phyloP scores from a whole-genome alignment of 1,140 invertebrate species.

The Scaptomyza montana region DNA sequence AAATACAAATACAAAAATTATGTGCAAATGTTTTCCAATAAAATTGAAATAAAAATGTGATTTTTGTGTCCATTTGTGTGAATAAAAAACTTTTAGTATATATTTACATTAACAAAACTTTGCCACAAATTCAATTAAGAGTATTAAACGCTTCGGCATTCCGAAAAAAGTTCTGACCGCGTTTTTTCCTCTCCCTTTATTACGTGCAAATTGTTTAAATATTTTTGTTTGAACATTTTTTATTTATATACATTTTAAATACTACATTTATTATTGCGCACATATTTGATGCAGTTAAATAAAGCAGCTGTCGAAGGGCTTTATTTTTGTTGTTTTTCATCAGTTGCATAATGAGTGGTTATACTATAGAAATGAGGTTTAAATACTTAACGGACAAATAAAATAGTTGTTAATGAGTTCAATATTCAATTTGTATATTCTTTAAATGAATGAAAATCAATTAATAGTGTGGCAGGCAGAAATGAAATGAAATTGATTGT shows the following conservation, averaged over 20 bases:
- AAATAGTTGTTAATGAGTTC: slow-evolving; percentile 5
- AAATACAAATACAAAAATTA: slow-evolving; percentile 37
- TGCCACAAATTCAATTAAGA: no score
- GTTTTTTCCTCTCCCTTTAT: not conserved
- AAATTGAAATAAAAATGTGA: slow-evolving; percentile 2
- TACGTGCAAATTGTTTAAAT: slow-evolving; percentile 15
- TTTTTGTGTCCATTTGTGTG: no score
- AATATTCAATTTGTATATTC: slow-evolving; percentile 6
- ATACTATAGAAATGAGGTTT: not conserved
- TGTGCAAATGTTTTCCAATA: slow-evolving; percentile 50
- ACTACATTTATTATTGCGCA: slow-evolving; percentile 7
- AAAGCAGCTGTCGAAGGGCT: slow-evolving; percentile 24
- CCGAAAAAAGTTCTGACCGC: not conserved
- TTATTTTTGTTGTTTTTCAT: not conserved
- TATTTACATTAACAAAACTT: no score
- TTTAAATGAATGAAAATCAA: slow-evolving; percentile 5
- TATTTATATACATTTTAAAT: not conserved
- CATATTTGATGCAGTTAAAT: slow-evolving; percentile 14
- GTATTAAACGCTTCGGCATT: not conserved
- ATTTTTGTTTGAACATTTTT: not conserved
- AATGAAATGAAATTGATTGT: not conserved
- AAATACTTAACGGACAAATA: not conserved
- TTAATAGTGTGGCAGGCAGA: not conserved
- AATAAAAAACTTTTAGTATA: no score
- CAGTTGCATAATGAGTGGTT: not conserved